A percentile compares a stretch with the other conserved stretches of the same genome.
phyloP scores from a whole-genome alignment of 1,140 invertebrate species.

The Drosophila murphyi region DNA sequence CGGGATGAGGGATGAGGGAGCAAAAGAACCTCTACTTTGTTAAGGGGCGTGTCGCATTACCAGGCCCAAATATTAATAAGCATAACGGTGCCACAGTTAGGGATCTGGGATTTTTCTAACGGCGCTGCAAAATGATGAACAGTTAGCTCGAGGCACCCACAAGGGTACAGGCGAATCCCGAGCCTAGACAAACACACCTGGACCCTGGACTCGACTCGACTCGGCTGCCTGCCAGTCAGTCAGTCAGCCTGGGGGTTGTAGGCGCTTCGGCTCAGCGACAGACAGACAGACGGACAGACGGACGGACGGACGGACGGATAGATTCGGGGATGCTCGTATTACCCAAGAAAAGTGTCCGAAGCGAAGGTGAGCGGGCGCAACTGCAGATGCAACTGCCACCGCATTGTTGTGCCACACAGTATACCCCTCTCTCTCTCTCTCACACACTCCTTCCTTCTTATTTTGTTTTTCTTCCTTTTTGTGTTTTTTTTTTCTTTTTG shows the following conservation, averaged over 20 bases:
- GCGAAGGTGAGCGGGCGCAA: not conserved
- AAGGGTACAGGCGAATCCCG: slow-evolving; percentile 31
- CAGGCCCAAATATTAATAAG: slow-evolving; percentile 68
- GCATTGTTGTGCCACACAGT: slow-evolving; percentile 41
- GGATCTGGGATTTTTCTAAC: slow-evolving; percentile 64
- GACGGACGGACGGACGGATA: not conserved
- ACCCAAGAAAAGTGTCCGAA: slow-evolving; percentile 31
- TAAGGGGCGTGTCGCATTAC: slow-evolving; percentile 71
- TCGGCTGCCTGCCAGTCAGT: not conserved
- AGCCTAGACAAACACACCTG: slow-evolving; percentile 63
- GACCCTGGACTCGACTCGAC: slow-evolving; percentile 4
- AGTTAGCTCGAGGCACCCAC: slow-evolving; percentile 60
- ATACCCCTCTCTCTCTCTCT: not conserved
- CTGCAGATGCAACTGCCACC: slow-evolving; percentile 35
- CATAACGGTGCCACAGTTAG: slow-evolving; percentile 60
- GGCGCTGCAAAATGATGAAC: slow-evolving; percentile 31
- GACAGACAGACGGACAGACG: not conserved
- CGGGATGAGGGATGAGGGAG: not conserved
- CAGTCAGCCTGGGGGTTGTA: slow-evolving; percentile 24
- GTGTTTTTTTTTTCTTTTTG: slow-evolving; percentile 35
- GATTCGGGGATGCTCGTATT: slow-evolving; percentile 21
- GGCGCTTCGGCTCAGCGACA: slow-evolving; percentile 30
- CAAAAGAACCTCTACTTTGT: not conserved
- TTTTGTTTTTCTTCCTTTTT: slow-evolving; percentile 21
- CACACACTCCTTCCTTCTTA: slow-evolving; percentile 7